phyloP scores from a whole-genome alignment of 2,113 vertebrate genomes.

The Neolamprologus cancellatus region DNA sequence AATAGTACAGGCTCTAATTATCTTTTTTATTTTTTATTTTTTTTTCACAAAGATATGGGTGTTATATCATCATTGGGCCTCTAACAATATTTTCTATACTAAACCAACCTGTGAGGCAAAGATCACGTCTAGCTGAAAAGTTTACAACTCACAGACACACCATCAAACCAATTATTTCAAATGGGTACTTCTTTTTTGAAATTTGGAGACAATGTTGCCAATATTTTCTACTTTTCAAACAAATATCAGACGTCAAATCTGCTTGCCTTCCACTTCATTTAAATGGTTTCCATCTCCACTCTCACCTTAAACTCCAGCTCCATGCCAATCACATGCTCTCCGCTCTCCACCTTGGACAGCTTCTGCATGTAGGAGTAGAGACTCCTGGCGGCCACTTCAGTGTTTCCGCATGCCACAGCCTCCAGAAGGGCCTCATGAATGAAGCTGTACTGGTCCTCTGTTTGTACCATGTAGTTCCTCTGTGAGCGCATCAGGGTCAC shows the following conservation, averaged over 20 bases:
- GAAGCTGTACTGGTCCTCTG: conserved; percentile 98
- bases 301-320: conserved; percentile 96
- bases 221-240: neutral
- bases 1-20: neutral
- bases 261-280: neutral
- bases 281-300: neutral
- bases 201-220: neutral
- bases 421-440: conserved; percentile 96
- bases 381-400: conserved; percentile 90
- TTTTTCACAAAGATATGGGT: neutral
- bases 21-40: neutral
- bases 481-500: conserved; percentile 97
- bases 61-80: neutral
- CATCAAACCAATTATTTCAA: neutral
- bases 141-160: neutral
- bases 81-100: neutral
- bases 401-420: conserved; percentile 92
- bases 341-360: conserved; percentile 86
- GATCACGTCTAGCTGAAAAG: neutral
- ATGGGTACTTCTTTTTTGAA: neutral
- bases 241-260: neutral
- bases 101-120: neutral
- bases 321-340: conserved; percentile 94
- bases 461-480: conserved; percentile 99
- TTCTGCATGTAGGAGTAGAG: conserved; percentile 96